Evolutionary conservation across 2,113 vertebrate species (phyloP), one percentile per base, ranked within the genome.

Genomic region (Microcebus jonahi): DNA sequence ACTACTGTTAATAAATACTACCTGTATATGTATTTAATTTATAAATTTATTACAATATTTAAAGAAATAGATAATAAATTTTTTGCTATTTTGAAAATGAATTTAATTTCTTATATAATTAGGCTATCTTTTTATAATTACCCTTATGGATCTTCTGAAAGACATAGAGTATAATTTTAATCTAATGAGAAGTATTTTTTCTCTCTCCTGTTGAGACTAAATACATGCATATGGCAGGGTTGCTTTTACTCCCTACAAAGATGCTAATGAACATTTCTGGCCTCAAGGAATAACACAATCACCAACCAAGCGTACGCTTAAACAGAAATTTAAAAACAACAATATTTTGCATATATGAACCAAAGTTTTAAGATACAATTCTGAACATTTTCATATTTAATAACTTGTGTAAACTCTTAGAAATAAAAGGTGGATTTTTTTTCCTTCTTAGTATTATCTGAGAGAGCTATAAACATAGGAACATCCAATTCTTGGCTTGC

Each of bases 181-280:
- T 34, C 29, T 61, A 27, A 61, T 55, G 50, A 55, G 23, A 90
- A 84, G 77, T 84, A 25, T 15, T 76, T 31, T 93, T 92, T 63
- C 34, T 36, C 42, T 95, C 57, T 81, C 59, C 61, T 61, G 45
- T 71, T 82, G 53, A 77, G 96, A 94, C 71, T 94, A 90, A 92
- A 83, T 13, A n/a, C 20, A 17, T 34, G 8, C 70, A 53, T 57
- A 88, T 76, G 59, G 29, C 70, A 83, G 50, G 18, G 27, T 70
- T 63, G 21, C 36, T 94, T 88, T 50, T 76, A 59, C 39, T 77
- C 83, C 83, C n/a, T 88, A 67, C 65, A 90, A 97, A 90, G 65
- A 76, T 53, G n/a, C 57, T 94, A 91, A 95, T 65, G 76, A 81
- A 42, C 71, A 77, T 88, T 36, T 88, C 23, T 80, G 89, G 29